Percentiles rank a stretch among this genome's conserved stretches.
These are phyloP conservation scores for Clavelina lepadiformis DNA, from an alignment of 23 tunicate genomes.

Conservation along the genomic window DNA sequence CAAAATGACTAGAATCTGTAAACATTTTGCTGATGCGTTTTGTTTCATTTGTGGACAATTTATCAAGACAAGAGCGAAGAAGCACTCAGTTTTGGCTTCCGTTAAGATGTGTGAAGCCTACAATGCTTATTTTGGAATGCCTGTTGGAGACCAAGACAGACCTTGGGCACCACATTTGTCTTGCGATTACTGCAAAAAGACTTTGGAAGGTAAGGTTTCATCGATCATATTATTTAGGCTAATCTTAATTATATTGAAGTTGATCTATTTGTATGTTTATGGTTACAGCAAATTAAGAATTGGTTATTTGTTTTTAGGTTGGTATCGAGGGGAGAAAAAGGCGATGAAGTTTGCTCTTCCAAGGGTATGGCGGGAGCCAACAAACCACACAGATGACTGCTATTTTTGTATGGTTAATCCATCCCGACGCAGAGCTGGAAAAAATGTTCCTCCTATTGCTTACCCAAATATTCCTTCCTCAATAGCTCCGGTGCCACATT, in stretches of 20 bases:
- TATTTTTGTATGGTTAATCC: slow-evolving; percentile 16
- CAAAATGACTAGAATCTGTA: slow-evolving; percentile 17
- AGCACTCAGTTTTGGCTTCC: slow-evolving; percentile 12
- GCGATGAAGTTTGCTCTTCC: slow-evolving; percentile 19
- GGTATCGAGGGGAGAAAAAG: slow-evolving; percentile 20
- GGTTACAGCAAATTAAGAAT: too few relatives aligned
- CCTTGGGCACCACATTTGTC: slow-evolving; percentile 19
- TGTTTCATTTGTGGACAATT: slow-evolving; percentile 24
- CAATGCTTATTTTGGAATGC: slow-evolving; percentile 27
- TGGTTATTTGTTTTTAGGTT: slow-evolving; percentile 16
- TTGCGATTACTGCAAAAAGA: slow-evolving; percentile 32
- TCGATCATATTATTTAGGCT: too few relatives aligned
- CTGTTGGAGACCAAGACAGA: slow-evolving; percentile 19
- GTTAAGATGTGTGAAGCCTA: slow-evolving; percentile 28
- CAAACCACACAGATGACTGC: slow-evolving; percentile 12
- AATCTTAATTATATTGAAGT: too few relatives aligned
- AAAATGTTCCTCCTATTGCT: slow-evolving; percentile 1
- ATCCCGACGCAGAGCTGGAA: slow-evolving; percentile 27
- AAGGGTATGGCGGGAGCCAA: slow-evolving; percentile 14
- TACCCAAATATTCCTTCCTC: slow-evolving; percentile 21
- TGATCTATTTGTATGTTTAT: too few relatives aligned
- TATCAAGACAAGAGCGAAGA: slow-evolving; percentile 29
- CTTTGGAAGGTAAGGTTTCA: slow-evolving; percentile 16
- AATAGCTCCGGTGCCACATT: slow-evolving; percentile 21
- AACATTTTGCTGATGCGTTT: too few relatives aligned